Percentiles rank a stretch among this genome's conserved stretches.
These are phyloP conservation scores for Planococcus citri DNA, from an alignment of 1,140 invertebrate species.

Conservation along the genomic window DNA sequence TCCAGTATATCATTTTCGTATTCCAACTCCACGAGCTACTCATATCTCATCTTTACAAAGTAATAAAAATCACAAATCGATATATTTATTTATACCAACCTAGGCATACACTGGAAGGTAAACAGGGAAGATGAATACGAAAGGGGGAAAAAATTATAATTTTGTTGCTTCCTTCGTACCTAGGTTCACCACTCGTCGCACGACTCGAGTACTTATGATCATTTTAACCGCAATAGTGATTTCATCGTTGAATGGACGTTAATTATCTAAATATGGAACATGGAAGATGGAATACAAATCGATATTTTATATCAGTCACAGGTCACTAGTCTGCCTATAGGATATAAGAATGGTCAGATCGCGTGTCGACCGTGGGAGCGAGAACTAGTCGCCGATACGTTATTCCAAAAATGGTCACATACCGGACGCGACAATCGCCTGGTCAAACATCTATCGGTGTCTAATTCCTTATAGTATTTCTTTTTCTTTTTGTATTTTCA, in stretches of 20 bases:
- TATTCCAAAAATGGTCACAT: constrained; percentile 5
- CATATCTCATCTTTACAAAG: too few species aligned
- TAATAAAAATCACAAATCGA: too few species aligned
- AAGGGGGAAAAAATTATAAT: too few species aligned
- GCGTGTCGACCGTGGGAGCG: constrained; percentile 17
- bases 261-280: not conserved
- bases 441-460: constrained; percentile 18
- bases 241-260: not conserved
- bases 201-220: too few species aligned
- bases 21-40: too few species aligned
- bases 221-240: not conserved
- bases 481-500: too few species aligned
- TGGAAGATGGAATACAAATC: not conserved
- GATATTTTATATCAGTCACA: constrained; percentile 17
- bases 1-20: too few species aligned
- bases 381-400: not conserved
- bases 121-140: too few species aligned
- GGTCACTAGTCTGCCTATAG: constrained; percentile 9
- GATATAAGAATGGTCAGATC: constrained; percentile 12
- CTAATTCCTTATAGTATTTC: constrained; percentile 12
- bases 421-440: constrained; percentile 17
- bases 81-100: too few species aligned
- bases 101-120: too few species aligned
- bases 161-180: too few species aligned
- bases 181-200: too few species aligned